Evolutionary conservation across 2,888 invertebrate genomes (phyloP).

Genomic region (Mythimna vitellina): DNA sequence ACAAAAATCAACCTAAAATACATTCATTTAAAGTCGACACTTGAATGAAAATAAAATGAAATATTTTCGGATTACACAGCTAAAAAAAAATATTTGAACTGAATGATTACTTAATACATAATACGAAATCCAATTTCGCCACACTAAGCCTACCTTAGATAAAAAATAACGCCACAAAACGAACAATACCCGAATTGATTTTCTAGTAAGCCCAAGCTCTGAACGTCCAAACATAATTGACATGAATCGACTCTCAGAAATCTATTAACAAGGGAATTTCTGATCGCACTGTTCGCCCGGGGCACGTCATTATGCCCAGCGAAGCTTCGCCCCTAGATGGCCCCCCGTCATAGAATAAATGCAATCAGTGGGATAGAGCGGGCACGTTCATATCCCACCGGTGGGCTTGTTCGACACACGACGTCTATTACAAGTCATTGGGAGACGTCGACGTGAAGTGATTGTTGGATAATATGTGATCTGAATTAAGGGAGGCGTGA

Average conservation of each 20-base stretch:
- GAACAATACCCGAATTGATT: conserved; percentile 48
- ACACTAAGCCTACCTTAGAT: conserved; percentile 16
- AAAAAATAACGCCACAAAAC: conserved; percentile 36
- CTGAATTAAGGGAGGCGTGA: conserved; percentile 35
- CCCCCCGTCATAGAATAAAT: conserved; percentile 73
- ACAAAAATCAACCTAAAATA: too few species aligned
- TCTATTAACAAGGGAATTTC: conserved; percentile 63
- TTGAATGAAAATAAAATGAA: too few species aligned
- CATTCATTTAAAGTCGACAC: too few species aligned
- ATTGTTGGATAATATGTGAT: conserved; percentile 69
- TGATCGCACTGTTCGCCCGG: conserved; percentile 51
- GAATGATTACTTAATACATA: conserved; percentile 13
- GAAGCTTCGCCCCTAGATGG: conserved; percentile 54
- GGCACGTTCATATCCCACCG: conserved; percentile 72
- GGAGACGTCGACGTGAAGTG: conserved; percentile 71
- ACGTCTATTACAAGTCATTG: conserved; percentile 72
- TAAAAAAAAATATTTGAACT: background rate
- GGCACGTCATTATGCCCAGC: conserved; percentile 58
- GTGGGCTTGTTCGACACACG: conserved; percentile 64
- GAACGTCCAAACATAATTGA: conserved; percentile 55
- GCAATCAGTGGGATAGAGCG: conserved; percentile 73
- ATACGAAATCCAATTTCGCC: conserved; percentile 23
- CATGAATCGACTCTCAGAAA: conserved; percentile 56
- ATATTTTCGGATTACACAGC: background rate
- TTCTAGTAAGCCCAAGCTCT: conserved; percentile 39